Evolutionary conservation across 2,888 invertebrate genomes (phyloP), one percentile per base, ranked within the genome.

Genomic region (Malthinus seriepunctatus): DNA sequence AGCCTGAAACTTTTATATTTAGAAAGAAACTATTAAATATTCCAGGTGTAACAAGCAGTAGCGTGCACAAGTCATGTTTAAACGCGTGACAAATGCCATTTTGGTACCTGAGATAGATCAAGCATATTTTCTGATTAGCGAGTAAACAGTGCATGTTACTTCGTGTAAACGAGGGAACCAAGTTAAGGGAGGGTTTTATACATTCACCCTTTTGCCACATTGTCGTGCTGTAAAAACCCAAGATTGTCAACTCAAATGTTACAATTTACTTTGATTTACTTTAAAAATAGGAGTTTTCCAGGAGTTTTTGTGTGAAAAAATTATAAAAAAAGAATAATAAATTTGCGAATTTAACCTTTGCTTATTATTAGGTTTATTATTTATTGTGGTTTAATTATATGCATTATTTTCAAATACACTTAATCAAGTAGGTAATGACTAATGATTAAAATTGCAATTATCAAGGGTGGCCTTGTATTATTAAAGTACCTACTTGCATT

Each of bases 41-140:
- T 23, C 23, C n/a, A 42, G 23, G 39, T 42, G 23, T 42, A 42
- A 42, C 39, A 9, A 42, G 39, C 39, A 42, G 15, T 42, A 15
- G 39, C 39, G 39, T 42, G 39, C 23, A 42, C n/a, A 23, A 42
- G 39, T 42, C 23, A 15, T 42, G 39, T 42, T 42, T 15, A 42
- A 42, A 42, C 39, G 39, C 39, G 39, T 42, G 39, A 42, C 39
- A 42, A 42, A 42, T 42, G 39, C 39, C 23, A 42, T 42, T 42
- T 42, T 42, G 15, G 39, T 15, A 15, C 15, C 39, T 15, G 23
- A 42, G 39, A 42, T 42, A 15, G 39, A 42, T 42, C 39, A 12
- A n/a, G 39, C 39, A 42, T 15, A 42, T 42, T 42, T 42, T 42
- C 15, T 42, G 39, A 42, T 42, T 42, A 42, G 39, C 39, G 23